Evolutionary conservation across 2,888 invertebrate genomes (phyloP).

Genomic region (Xanthorhoe spadicearia): DNA sequence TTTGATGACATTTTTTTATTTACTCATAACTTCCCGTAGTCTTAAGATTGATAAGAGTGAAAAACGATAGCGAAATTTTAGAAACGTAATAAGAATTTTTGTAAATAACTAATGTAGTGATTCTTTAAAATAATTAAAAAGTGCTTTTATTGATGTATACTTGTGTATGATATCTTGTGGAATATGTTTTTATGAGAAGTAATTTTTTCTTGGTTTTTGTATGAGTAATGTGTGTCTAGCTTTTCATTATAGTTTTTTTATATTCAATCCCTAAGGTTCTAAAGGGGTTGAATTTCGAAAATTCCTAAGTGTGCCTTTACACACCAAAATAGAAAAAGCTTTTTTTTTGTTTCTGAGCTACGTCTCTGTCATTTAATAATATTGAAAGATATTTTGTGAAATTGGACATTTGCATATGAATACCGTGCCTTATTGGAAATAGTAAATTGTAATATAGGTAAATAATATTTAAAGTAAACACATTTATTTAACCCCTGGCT

Average conservation of each 20-base stretch:
- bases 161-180: background rate
- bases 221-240: no score
- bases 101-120: conserved; percentile 15
- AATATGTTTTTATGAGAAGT: background rate
- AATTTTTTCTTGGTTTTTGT: background rate
- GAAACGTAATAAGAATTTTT: background rate
- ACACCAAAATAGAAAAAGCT: no score
- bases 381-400: conserved; percentile 20
- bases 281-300: no score
- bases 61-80: conserved; percentile 8
- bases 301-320: no score
- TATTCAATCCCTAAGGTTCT: background rate
- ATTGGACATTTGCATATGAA: conserved; percentile 23
- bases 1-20: background rate
- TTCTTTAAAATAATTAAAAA: conserved; percentile 8
- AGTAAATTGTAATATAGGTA: conserved; percentile 15
- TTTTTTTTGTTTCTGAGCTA: no score
- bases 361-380: background rate
- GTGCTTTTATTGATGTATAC: conserved; percentile 16
- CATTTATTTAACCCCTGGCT: background rate
- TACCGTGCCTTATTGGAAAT: conserved; percentile 31
- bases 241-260: background rate
- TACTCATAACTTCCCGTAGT: background rate
- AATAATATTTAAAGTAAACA: background rate
- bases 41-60: background rate